Evolutionary conservation across 2,113 vertebrate genomes (phyloP), one percentile per base, ranked within the genome.

Genomic region (Prunella himalayana): DNA sequence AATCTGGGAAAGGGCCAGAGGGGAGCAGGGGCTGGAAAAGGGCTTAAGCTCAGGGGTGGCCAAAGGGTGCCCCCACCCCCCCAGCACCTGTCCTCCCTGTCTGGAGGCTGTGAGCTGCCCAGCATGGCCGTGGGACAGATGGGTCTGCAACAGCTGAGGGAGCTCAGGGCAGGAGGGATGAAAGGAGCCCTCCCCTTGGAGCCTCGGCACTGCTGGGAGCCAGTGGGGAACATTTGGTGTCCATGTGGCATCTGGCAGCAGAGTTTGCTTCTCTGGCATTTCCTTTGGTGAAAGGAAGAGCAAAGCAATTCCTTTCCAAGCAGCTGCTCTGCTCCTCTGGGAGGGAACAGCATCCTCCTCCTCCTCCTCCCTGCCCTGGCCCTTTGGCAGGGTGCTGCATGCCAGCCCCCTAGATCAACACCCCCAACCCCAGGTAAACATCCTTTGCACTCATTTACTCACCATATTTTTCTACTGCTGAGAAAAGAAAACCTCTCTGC

Each of bases 221-320:
- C 5, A 3, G 84, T 20, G 73, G 70, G 70, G 93, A 97, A 97
- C 96, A 97, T 97, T 97, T 97, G 95, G 96, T 96, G 91, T 96
- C 96, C 97, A 97, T 93, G 95, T 96, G 97, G 92, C 95, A 96
- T 95, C 92, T 95, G 93, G 95, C 92, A 96, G 92, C 88, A 75
- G 82, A 33, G 68, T 84, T 88, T 71, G 59, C 91, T 93, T 69
- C 91, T 96, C 87, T 94, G 96, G 95, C 88, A 97, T 96, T 97
- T 97, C 95, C 94, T 96, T 80, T 94, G 94, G 97, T 93, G 93
- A 96, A 96, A 94, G 94, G 95, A 97, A 96, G 90, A 96, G 94
- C 88, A 96, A 95, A 96, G 90, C 90, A 71, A 65, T 93, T 94
- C 8, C 2, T 82, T 91, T 96, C 81, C 86, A 82, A 83, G 93